Conservation (phyloP, 2,113 vertebrate species). For the Pituophis catenifer region DNA sequence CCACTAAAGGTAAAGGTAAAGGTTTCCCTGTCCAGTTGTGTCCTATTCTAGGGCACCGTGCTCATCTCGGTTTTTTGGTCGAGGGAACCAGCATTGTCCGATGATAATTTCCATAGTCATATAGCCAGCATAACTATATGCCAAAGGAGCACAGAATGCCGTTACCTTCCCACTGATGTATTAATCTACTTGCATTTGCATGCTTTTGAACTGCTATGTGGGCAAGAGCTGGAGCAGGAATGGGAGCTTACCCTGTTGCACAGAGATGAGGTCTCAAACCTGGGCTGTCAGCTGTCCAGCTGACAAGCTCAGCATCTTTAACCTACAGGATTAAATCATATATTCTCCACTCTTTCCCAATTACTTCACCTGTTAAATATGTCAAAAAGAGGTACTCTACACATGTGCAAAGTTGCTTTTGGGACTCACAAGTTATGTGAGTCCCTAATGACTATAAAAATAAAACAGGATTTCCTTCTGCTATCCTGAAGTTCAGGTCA, state of each 20-base stretch:
- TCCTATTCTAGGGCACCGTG: not conserved
- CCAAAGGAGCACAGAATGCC: not conserved
- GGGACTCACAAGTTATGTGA: not conserved
- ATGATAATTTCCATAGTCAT: no score
- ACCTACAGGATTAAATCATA: not conserved
- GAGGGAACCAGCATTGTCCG: not conserved
- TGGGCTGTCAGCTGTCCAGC: no score
- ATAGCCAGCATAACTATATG: no score
- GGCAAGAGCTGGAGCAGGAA: not conserved
- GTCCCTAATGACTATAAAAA: not conserved
- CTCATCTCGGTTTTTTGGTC: no score
- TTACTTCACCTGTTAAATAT: not conserved
- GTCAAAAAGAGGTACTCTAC: not conserved
- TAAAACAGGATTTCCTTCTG: not conserved
- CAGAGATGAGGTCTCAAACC: no score
- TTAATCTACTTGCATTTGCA: not conserved
- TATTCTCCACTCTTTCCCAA: not conserved
- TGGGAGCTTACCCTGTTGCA: no score
- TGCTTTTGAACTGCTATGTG: not conserved
- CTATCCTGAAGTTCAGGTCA: not conserved
- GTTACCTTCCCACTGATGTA: no score
- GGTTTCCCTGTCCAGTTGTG: not conserved
- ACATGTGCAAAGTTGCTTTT: not conserved
- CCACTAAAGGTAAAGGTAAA: not conserved
- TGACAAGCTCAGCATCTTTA: not conserved